These are phyloP conservation scores for Physeter macrocephalus DNA, from an alignment of 2,113 vertebrate species.

Conservation along the genomic window DNA sequence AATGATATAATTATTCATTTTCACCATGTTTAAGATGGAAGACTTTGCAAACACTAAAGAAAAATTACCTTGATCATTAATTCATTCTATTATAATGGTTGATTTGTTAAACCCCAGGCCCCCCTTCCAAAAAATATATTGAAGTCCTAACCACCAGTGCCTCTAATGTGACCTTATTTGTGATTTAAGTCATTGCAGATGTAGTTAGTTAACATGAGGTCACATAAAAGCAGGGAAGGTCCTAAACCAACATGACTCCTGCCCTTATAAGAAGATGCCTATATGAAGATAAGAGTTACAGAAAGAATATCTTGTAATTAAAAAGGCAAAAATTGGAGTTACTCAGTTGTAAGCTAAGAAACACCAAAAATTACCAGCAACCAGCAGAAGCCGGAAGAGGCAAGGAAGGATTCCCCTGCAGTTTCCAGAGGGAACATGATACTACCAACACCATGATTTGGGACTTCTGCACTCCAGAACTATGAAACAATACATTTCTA, in stretches of 20 bases:
- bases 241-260: not conserved
- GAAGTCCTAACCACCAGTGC: not conserved
- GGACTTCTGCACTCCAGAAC: not conserved
- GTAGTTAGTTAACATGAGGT: not conserved
- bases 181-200: not conserved
- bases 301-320: not conserved
- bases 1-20: not conserved
- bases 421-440: not conserved
- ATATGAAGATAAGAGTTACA: not conserved
- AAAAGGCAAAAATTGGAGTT: not conserved
- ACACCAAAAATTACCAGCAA: not conserved
- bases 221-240: accelerated
- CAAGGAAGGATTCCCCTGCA: not conserved
- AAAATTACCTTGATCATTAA: not conserved
- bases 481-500: not conserved
- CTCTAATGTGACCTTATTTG: not conserved
- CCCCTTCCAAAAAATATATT: not conserved
- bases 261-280: not conserved
- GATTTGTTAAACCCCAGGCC: not conserved
- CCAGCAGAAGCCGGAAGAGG: not conserved
- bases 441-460: not conserved
- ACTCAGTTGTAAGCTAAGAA: not conserved
- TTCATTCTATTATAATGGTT: not conserved
- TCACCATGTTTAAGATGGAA: not conserved
- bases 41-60: not conserved